Evolutionary conservation across 2,888 invertebrate genomes (phyloP).

Genomic region (Caenorhabditis sp.): DNA sequence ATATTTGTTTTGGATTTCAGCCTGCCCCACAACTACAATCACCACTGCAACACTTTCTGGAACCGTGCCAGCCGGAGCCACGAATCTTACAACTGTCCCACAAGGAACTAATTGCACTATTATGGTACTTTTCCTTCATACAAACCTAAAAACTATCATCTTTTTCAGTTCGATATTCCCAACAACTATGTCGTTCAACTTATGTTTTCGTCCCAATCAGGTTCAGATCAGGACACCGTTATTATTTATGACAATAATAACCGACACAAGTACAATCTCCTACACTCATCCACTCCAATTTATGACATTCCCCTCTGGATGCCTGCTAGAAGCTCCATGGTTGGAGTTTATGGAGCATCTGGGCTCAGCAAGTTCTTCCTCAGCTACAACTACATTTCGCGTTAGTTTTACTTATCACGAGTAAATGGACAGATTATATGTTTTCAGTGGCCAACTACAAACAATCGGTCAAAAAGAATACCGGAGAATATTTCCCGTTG

Average conservation of each 20-base stretch:
- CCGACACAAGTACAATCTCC: background rate
- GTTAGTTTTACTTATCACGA: background rate
- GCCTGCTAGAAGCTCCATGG: background rate
- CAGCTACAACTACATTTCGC: background rate
- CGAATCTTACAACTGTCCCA: background rate
- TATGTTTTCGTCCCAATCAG: background rate
- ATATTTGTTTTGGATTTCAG: background rate
- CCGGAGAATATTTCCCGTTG: slow-evolving; percentile 41
- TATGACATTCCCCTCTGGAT: slow-evolving; percentile 1
- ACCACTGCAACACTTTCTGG: background rate
- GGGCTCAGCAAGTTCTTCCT: slow-evolving; percentile 24
- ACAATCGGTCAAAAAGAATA: slow-evolving; percentile 4
- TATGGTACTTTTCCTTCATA: background rate
- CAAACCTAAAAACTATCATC: background rate
- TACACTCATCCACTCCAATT: background rate
- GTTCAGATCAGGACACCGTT: slow-evolving; percentile 1
- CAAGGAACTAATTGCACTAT: slow-evolving; percentile 18
- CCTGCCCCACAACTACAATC: background rate
- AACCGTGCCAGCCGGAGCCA: slow-evolving; percentile 10
- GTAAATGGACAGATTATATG: background rate
- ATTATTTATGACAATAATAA: slow-evolving; percentile 7
- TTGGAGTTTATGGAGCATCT: slow-evolving; percentile 16
- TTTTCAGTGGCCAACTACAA: slow-evolving; percentile 33
- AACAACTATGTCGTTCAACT: slow-evolving; percentile 16
- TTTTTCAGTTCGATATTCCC: slow-evolving; percentile 16